Conservation (phyloP, 1,140 invertebrate genomes). For the Caligus rogercresseyi region DNA sequence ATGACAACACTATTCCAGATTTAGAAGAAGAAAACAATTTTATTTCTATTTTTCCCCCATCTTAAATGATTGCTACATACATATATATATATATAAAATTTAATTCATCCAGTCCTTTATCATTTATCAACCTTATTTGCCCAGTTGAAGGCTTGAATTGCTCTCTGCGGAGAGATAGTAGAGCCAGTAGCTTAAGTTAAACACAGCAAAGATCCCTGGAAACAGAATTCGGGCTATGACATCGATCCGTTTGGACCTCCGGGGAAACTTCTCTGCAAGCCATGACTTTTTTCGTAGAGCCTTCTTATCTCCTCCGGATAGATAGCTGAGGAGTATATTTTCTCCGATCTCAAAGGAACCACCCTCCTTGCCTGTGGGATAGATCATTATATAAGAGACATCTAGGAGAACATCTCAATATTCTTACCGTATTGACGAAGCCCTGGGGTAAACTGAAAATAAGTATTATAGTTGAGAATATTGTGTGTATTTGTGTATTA, state of each 20-base stretch:
- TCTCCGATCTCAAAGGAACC: not conserved
- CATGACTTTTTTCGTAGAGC: conserved; percentile 11
- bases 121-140: not conserved
- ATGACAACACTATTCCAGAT: too few species aligned
- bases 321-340: not conserved
- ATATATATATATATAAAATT: too few species aligned
- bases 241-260: conserved; percentile 32
- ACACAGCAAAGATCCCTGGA: conserved; percentile 31
- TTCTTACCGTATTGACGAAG: not conserved
- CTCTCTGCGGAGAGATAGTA: conserved; percentile 34
- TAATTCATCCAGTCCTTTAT: not conserved
- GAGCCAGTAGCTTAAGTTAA: conserved; percentile 33
- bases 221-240: conserved; percentile 33
- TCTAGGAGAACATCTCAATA: too few species aligned
- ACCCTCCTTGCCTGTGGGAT: too few species aligned
- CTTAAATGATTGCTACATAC: too few species aligned
- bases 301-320: not conserved
- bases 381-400: too few species aligned
- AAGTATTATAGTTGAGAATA: not conserved
- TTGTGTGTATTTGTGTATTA: too few species aligned
- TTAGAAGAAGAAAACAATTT: too few species aligned
- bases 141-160: not conserved
- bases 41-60: too few species aligned
- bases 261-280: conserved; percentile 27
- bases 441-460: not conserved